These are phyloP conservation scores for Mycalesis mineus DNA, from an alignment of 2,888 invertebrate species.

Conservation along the genomic window DNA sequence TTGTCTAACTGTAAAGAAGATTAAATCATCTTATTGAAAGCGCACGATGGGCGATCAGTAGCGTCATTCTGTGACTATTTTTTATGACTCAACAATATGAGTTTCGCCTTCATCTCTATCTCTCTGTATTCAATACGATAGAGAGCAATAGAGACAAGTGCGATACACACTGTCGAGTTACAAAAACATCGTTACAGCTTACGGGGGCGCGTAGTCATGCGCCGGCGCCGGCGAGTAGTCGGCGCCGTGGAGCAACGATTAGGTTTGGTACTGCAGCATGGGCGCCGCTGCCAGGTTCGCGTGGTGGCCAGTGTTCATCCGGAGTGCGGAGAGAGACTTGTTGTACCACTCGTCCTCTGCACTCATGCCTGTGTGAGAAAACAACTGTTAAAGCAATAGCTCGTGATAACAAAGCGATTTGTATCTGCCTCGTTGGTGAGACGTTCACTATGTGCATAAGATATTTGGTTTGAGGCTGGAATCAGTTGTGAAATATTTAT, in stretches of 20 bases:
- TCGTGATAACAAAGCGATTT: no score
- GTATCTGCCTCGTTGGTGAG: not conserved
- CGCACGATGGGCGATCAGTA: not conserved
- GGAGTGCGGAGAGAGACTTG: slow-evolving; percentile 96
- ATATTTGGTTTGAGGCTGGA: no score
- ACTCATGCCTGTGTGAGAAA: slow-evolving; percentile 85
- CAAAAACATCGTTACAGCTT: no score
- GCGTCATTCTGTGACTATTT: no score
- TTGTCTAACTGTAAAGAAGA: no score
- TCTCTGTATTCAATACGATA: no score
- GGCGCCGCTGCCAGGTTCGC: slow-evolving; percentile 96
- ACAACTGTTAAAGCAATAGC: not conserved
- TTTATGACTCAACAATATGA: no score
- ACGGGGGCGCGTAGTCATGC: slow-evolving; percentile 64
- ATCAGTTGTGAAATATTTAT: no score
- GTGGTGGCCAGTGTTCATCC: slow-evolving; percentile 98
- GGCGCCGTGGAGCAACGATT: slow-evolving; percentile 82
- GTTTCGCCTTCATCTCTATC: no score
- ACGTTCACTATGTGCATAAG: not conserved
- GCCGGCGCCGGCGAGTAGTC: slow-evolving; percentile 72
- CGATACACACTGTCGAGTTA: no score
- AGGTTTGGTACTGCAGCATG: slow-evolving; percentile 98
- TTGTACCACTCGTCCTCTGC: slow-evolving; percentile 99
- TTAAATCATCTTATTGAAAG: no score
- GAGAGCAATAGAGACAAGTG: no score